Base-by-base conservation (phyloP, 2,888 invertebrate genomes). In the Thera obeliscata region DNA sequence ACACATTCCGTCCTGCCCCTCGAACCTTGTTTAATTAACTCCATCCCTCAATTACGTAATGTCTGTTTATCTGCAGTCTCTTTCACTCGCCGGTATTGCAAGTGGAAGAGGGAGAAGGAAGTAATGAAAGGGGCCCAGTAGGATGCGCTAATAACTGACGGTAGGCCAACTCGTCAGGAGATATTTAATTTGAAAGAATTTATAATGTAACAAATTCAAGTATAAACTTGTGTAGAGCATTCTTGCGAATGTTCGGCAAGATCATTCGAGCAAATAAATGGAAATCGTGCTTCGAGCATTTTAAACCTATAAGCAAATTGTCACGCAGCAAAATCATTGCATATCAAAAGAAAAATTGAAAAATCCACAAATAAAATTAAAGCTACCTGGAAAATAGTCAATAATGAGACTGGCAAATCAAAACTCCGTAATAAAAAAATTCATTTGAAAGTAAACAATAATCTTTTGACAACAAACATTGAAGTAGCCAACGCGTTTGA, bases 21-120 rank as follows among this genome's bases (percentile, higher is more conserved):
- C 67, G 69, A 71, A 66, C 73, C 64, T 50, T 59, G 66, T 72
- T 64, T 73, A 74, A 74, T 74, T 71, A 70, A 66, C 67, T 70
- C 69, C 48, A 74, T 70, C 75, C 72, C 67, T 66, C 52, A 41
- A 38, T 64, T 65, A 69, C 43, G 61, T 52, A 70, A 61, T 62
- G 58, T 66, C 64, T 35, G 12, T 35, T 67, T 64, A n/a, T 63
- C 43, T 60, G 52, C 58, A 50, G n/a, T 73, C 74, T 49, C 64
- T 68, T 50, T 74, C 63, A 12, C 65, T 67, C 70, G 5, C 48
- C 11, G 12, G 41, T 62, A 38, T 60, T 48, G 43, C 7, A 41
- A 4, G 46, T 56, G 67, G 52, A 66, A 72, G 62, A 73, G 72
- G 46, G 72, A 76, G 71, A 73, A 63, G 69, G 69, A 56, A 38